Conservation (phyloP, 1,140 invertebrate genomes). For the Anastatus disparis region DNA sequence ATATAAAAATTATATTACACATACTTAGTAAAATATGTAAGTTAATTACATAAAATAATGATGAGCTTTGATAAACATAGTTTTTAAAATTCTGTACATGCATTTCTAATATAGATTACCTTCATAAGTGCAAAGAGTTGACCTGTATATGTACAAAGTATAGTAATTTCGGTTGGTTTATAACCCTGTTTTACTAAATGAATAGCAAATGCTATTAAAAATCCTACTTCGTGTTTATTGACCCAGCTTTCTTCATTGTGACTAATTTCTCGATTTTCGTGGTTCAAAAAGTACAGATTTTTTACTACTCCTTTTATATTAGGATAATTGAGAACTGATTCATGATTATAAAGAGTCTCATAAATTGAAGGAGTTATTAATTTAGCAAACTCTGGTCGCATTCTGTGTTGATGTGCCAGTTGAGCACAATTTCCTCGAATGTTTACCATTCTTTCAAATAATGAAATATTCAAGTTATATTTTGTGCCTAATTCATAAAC, state of each 20-base stretch:
- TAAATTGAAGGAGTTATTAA: constrained; percentile 8
- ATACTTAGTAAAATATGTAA: no score
- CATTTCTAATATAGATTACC: no score
- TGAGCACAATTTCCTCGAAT: no score
- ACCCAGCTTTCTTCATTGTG: neutral
- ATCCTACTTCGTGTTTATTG: neutral
- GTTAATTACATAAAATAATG: no score
- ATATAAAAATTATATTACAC: no score
- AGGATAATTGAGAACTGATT: neutral
- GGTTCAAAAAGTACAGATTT: constrained; percentile 8
- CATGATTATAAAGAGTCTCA: neutral
- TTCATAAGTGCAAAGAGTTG: no score
- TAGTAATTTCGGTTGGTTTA: neutral
- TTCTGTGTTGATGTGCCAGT: constrained; percentile 6
- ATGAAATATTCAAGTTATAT: no score
- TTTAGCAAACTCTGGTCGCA: constrained; percentile 14
- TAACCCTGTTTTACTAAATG: constrained; percentile 4
- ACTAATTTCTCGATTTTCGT: neutral
- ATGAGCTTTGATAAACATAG: no score
- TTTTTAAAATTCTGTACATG: no score
- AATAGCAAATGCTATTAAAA: neutral
- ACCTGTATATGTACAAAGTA: constrained; percentile 2
- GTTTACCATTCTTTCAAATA: no score
- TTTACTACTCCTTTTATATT: constrained; percentile 1
- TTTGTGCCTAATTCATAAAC: no score